These are phyloP conservation scores for Phalacrocorax brasilianus DNA, from an alignment of 2,113 vertebrate genomes.

Conservation along the genomic window DNA sequence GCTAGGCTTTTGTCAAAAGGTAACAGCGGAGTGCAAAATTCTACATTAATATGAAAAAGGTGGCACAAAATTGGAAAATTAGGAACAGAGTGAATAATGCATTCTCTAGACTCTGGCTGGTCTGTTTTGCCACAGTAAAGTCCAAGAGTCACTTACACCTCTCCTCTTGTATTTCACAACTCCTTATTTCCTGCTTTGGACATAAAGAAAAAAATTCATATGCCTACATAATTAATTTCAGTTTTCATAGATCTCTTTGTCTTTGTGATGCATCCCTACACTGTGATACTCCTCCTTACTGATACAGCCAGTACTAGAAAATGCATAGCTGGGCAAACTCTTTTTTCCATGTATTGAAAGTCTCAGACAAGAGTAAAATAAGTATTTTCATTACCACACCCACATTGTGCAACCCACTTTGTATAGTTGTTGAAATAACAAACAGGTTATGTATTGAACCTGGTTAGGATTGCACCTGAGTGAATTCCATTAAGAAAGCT, in stretches of 20 bases:
- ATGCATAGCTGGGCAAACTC: neutral
- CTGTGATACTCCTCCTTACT: neutral
- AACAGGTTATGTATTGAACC: neutral
- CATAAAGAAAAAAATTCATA: neutral
- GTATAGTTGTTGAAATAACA: neutral
- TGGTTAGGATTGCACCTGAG: neutral
- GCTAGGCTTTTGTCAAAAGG: neutral
- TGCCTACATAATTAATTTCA: neutral
- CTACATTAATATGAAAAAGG: neutral
- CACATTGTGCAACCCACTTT: neutral
- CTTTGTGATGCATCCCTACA: neutral
- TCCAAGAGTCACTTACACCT: neutral
- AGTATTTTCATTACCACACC: neutral
- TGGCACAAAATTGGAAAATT: neutral
- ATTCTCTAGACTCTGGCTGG: neutral
- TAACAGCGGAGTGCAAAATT: neutral
- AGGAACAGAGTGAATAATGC: neutral
- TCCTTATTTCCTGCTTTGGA: neutral
- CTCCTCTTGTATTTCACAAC: neutral
- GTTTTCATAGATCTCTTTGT: neutral
- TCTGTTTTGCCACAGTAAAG: neutral
- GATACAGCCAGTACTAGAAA: neutral
- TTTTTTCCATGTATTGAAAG: neutral
- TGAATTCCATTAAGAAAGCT: neutral
- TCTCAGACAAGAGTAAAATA: neutral